Conservation (phyloP, 1,140 invertebrate genomes). For the Phthorimaea operculella region DNA sequence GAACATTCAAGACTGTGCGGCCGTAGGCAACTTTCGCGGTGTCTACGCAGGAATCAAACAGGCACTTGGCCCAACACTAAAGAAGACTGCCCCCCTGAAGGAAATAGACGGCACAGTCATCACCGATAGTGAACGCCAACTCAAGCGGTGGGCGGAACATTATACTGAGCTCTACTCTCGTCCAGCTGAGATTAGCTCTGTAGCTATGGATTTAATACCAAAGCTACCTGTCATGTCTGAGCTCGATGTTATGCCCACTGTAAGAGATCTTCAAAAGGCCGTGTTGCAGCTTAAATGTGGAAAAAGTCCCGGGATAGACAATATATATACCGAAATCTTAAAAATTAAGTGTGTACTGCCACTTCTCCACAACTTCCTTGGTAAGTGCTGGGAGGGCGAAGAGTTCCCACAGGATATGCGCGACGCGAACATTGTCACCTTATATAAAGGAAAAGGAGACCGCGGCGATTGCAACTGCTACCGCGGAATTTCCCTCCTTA, state of each 20-base stretch:
- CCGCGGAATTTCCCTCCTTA: neutral
- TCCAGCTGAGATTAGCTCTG: neutral
- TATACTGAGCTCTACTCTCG: neutral
- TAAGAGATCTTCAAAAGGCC: neutral
- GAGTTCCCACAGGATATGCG: neutral
- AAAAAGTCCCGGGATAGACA: neutral
- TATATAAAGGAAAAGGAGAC: neutral
- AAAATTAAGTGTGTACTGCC: neutral
- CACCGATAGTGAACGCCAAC: neutral
- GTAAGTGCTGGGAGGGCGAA: slow-evolving; percentile 1
- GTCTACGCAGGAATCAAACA: neutral
- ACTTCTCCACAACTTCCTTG: neutral
- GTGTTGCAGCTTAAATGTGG: neutral
- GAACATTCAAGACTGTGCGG: neutral
- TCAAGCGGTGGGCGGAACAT: neutral
- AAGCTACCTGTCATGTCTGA: neutral
- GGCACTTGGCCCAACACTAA: neutral
- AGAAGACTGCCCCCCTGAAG: neutral
- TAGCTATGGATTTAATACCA: neutral
- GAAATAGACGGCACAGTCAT: neutral
- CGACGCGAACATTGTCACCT: neutral
- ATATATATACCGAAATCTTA: neutral
- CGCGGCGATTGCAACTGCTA: neutral
- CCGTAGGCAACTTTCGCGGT: neutral
- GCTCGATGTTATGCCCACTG: neutral